Evolutionary conservation across 1,140 invertebrate species (phyloP).

Genomic region (Cyrtorhinus lividipennis): DNA sequence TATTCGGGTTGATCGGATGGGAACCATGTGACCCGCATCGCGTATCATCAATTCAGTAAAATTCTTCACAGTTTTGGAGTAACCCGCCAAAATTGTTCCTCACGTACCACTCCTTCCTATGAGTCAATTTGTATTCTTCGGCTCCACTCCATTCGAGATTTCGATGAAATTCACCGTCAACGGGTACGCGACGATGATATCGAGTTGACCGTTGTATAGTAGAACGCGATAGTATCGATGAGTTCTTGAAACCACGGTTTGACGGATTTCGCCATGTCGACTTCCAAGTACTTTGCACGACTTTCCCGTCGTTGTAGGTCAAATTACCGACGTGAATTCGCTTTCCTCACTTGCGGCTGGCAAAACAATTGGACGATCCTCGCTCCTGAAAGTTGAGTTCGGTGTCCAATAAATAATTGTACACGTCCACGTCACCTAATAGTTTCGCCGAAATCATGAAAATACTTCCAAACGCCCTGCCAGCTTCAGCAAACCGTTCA

Average conservation of each 20-base stretch:
- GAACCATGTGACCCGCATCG: constrained; percentile 73
- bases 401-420: constrained; percentile 26
- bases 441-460: constrained; percentile 15
- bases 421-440: constrained; percentile 26
- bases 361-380: constrained; percentile 54
- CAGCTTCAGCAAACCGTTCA: constrained; percentile 13
- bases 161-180: constrained; percentile 50
- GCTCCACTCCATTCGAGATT: constrained; percentile 48
- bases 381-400: constrained; percentile 66
- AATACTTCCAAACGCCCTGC: constrained; percentile 18
- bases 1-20: constrained; percentile 66
- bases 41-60: constrained; percentile 63
- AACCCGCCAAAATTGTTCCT: constrained; percentile 22
- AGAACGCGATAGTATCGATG: constrained; percentile 45
- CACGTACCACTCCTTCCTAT: constrained; percentile 30
- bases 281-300: constrained; percentile 55
- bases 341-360: neutral
- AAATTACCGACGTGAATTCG: constrained; percentile 67
- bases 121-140: constrained; percentile 45
- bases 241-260: no score
- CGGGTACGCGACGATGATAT: constrained; percentile 58
- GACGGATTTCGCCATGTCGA: no score
- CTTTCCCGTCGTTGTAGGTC: constrained; percentile 30
- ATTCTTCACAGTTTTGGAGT: constrained; percentile 30
- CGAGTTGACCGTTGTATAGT: no score